Base-by-base conservation (phyloP, 2,888 invertebrate species). In the Cosmia pyralina region DNA sequence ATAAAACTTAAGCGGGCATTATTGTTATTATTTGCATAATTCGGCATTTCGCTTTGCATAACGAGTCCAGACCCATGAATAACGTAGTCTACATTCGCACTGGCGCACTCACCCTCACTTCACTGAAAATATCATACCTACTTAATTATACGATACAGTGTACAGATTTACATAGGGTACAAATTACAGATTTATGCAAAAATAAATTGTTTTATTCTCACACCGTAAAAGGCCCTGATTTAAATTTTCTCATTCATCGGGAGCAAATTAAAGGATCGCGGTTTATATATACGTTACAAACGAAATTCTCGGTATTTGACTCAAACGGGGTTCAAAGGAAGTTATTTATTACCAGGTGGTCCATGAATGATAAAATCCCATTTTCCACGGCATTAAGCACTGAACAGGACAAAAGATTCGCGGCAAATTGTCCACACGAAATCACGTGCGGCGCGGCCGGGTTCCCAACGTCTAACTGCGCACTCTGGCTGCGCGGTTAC, bases 401-500 rank as follows among this genome's bases (percentile, higher is more conserved):
- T 92, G 90, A 88, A 89, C 89, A 89, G 91, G 92, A 94, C 92
- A 93, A 94, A 92, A 91, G 91, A 79, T 88, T 91, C 91, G 90
- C 92, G 93, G 90, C 85, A 90, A 91, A 88, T 90, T 87, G 89
- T 88, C 89, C 87, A 86, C 86, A 86, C 85, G 81, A 86, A 81
- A 88, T 90, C 94, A 94, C 95, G 95, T 95, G 95, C 93, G 91
- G 76, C 91, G 69, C 91, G 91, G 88, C 85, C 92, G 92, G 90
- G 87, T 86, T 89, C 91, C 92, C 84, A 87, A 85, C 88, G 86
- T 87, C 88, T 89, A 88, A 95, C 96, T 96, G 96, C 96, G 95
- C 95, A 91, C 87, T 80, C 84, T 88, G 87, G 92, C 91, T 96
- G 95, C 95, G 96, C 96, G 93, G 92, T 88, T 86, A 88, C 91